Evolutionary conservation across 2,113 vertebrate species (phyloP), one percentile per base, ranked within the genome.

Genomic region (Hystrix brachyura): DNA sequence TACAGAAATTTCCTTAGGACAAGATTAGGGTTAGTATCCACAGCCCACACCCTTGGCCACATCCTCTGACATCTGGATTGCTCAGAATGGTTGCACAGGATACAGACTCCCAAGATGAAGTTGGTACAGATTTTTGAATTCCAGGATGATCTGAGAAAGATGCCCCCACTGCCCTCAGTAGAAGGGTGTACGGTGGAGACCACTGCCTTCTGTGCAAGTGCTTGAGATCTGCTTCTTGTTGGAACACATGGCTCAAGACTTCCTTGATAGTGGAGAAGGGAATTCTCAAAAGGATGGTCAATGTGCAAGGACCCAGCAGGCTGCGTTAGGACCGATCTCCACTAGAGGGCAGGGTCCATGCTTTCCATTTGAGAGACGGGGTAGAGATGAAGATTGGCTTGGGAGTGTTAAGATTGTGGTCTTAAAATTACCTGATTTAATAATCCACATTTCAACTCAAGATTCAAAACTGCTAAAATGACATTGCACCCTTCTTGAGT

Each of bases 1-100:
- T 51, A 98, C 97, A 98, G 95, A 97, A n/a, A 96, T 95, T 97
- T 97, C 95, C 97, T 97, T 96, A 78, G 69, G 90, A 96, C 97
- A 95, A 98, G 96, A 90, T 92, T 90, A 74, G 95, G 97, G 97
- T 97, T 97, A 96, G 92, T 80, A 94, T 89, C 96, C 92, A 89
- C 92, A 93, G 95, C 97, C 96, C 95, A 98, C 91, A 93, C 71
- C 96, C 98, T 89, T 51, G 72, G 97, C 96, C 59, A 93, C 94
- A 53, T 64, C 85, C 94, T 97, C 60, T 87, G 97, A 98, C 97
- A 97, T 95, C 97, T 96, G 93, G 93, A 95, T 85, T 94, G 97
- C 98, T 96, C 96, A 94, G 97, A 96, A 97, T 82, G 27, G 10
- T 60, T 82, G 96, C 18, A 29, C 43, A 88, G 97, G 96, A 97